Percentiles rank a stretch among this genome's conserved stretches.
phyloP scores from a whole-genome alignment of 2,113 vertebrate genomes.

The Nettapus auritus region DNA sequence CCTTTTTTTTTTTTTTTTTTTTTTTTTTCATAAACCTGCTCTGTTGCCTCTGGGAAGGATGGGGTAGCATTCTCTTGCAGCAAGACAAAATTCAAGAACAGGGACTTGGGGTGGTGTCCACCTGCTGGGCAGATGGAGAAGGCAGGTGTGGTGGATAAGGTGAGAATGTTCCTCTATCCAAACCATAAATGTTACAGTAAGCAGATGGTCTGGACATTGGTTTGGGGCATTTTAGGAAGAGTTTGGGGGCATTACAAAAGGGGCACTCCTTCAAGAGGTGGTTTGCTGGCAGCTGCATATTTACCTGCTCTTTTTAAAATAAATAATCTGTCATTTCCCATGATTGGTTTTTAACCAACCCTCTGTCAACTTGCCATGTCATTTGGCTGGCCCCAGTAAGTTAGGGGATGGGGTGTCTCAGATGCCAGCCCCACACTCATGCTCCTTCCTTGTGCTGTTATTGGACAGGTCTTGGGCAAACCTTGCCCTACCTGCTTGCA shows the following conservation, averaged over 20 bases:
- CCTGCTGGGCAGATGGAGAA: not conserved
- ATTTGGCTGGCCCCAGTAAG: not conserved
- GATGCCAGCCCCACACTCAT: accelerated
- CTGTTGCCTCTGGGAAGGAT: too few relatives aligned
- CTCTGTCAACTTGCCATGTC: not conserved
- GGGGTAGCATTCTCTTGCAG: not conserved
- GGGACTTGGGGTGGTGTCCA: not conserved
- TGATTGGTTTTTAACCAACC: not conserved
- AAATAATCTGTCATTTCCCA: not conserved
- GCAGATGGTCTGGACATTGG: not conserved
- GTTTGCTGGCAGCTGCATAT: not conserved
- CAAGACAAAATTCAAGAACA: not conserved
- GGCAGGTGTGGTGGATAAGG: not conserved
- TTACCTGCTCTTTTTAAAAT: not conserved
- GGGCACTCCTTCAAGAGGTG: not conserved
- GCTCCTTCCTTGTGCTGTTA: not conserved
- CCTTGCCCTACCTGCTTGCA: not conserved
- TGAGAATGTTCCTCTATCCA: not conserved
- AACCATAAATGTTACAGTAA: not conserved
- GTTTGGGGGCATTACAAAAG: not conserved
- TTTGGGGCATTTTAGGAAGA: not conserved
- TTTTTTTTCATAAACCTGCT: too few relatives aligned
- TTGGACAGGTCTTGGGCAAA: not conserved
- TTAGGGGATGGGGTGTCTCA: not conserved
- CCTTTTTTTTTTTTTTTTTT: too few relatives aligned